Base-by-base conservation (phyloP, 2,888 invertebrate species). In the Eupithecia abbreviata region DNA sequence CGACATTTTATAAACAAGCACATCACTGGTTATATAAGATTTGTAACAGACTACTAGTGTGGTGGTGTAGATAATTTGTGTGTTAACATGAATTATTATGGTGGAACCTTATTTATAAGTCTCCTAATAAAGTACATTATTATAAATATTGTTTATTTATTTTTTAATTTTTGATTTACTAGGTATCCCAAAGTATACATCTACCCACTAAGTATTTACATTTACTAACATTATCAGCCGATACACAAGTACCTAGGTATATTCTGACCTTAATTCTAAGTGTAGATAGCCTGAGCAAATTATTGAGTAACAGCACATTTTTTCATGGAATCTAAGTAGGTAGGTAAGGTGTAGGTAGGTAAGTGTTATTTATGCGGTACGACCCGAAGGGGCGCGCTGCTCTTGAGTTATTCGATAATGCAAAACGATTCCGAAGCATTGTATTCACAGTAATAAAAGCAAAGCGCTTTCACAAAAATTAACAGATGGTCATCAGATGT, bases 71-170 rank as follows among this genome's bases (percentile, higher is more conserved):
- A 88, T 68, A 68, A 86, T 88, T 87, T 89, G 90, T 91, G 90
- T 92, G 91, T 93, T 92, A 91, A 90, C 90, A 89, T 86, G 85
- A 87, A 86, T 85, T 87, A 89, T 87, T 87, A 89, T 87, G 90
- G 90, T 91, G 90, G 89, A 91, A 89, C 90, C 89, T 89, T 92
- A 92, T 87, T 90, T 88, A 30, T 94, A 93, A 93, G 92, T 90
- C 90, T 92, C 90, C 87, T 93, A 93, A 94, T 71, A 93, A 94
- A 94, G 91, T 93, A 93, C 93, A 93, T 90, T 89, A 93, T 87
- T 90, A 90, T 91, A 93, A 89, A 84, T 78, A 75, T 73, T 43
- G 68, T 76, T 81, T 81, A 82, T 55, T 55, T 43, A 6, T 43
- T 43, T 4, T 43, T 43, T 30, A 30, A 51, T 51, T 51, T 51